Evolutionary conservation across 1,140 invertebrate species (phyloP).

Genomic region (Sycophila sp.): DNA sequence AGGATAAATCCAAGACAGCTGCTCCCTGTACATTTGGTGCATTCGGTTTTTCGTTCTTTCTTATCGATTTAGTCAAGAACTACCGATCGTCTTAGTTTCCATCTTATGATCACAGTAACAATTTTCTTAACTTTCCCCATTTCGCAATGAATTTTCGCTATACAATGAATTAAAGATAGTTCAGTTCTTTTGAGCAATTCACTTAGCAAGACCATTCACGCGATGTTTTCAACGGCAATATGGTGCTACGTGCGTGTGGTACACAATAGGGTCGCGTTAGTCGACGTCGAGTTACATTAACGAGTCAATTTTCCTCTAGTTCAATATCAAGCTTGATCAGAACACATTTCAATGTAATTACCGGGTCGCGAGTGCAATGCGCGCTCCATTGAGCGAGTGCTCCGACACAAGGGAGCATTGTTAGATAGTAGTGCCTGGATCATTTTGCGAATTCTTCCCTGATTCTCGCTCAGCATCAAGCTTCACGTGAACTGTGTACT

Average conservation of each 20-base stretch:
- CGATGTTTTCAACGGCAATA: background rate
- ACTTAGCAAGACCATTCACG: background rate
- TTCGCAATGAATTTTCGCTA: too few species aligned
- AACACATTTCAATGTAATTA: slow-evolving; percentile 33
- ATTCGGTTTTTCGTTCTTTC: too few species aligned
- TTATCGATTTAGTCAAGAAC: too few species aligned
- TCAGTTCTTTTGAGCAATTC: slow-evolving; percentile 9
- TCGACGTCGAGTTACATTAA: slow-evolving; percentile 20
- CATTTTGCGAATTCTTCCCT: slow-evolving; percentile 11
- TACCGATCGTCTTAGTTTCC: too few species aligned
- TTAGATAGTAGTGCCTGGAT: background rate
- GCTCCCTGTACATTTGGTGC: too few species aligned
- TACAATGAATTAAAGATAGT: too few species aligned
- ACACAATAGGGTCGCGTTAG: slow-evolving; percentile 16
- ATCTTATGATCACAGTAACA: too few species aligned
- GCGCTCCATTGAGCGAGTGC: too few species aligned
- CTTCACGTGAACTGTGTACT: background rate
- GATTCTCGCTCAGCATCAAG: too few species aligned
- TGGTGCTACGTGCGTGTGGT: background rate
- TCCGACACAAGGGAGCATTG: too few species aligned
- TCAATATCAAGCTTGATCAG: slow-evolving; percentile 25
- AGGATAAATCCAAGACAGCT: too few species aligned
- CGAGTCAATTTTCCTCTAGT: slow-evolving; percentile 26
- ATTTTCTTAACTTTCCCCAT: too few species aligned
- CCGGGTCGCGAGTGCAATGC: background rate